These are phyloP conservation scores for Enteromius unitaeniatus DNA, from an alignment of 2,797 vertebrate species.

Conservation along the genomic window DNA sequence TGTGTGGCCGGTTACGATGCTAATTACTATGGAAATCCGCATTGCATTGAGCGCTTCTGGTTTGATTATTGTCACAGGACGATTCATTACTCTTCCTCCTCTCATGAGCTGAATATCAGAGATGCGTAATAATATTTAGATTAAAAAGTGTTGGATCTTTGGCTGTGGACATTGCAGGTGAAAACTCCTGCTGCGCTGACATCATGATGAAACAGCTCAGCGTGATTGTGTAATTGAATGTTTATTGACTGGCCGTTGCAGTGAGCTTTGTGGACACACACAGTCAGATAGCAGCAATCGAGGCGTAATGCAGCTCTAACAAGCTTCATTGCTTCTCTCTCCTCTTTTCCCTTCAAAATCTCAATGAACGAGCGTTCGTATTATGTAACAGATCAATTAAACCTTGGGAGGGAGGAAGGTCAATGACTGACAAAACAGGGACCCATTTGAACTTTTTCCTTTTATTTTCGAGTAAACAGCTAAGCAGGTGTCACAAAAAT, in stretches of 20 bases:
- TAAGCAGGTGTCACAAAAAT: not conserved
- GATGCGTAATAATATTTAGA: slow-evolving; percentile 27
- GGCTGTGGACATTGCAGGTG: slow-evolving; percentile 10
- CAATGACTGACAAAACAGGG: not conserved
- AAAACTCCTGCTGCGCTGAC: slow-evolving; percentile 34
- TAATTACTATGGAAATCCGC: slow-evolving; percentile 66
- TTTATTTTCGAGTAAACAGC: not conserved
- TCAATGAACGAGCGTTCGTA: slow-evolving; percentile 2
- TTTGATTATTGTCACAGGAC: slow-evolving; percentile 52
- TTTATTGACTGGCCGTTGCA: slow-evolving; percentile 58
- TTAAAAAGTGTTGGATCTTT: slow-evolving; percentile 31
- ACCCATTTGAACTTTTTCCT: slow-evolving; percentile 2
- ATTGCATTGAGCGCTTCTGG: slow-evolving; percentile 49
- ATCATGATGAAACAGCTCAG: slow-evolving; percentile 61
- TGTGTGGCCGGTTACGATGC: slow-evolving; percentile 65
- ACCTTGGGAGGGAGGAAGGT: slow-evolving; percentile 17
- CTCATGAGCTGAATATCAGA: slow-evolving; percentile 56
- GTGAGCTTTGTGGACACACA: slow-evolving; percentile 45
- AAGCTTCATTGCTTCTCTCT: slow-evolving; percentile 32
- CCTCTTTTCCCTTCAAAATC: slow-evolving; percentile 8
- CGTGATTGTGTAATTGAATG: slow-evolving; percentile 62
- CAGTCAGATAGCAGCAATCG: slow-evolving; percentile 50
- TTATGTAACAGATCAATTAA: slow-evolving; percentile 58
- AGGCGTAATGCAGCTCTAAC: slow-evolving; percentile 53
- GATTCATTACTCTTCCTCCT: slow-evolving; percentile 63